Base-by-base conservation (phyloP, 2,888 invertebrate species). In the Tetrapedia diversipes region DNA sequence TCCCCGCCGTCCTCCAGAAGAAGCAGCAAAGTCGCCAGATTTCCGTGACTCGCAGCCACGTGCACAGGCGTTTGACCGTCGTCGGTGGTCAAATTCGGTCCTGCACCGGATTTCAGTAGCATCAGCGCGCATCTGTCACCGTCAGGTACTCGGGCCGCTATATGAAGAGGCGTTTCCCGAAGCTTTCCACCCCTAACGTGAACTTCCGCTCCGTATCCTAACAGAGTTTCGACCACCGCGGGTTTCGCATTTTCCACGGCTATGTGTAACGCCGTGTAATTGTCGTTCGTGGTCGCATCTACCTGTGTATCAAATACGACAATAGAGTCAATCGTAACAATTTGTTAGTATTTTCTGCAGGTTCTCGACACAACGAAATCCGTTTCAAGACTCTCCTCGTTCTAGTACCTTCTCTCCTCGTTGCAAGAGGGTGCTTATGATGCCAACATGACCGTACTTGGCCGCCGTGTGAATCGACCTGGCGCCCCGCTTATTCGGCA, bases 401-500 rank as follows among this genome's bases (percentile, higher is more conserved):
- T 53, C 6, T 4, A 19, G 11, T 78, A 99, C 99, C 92, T 97
- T 97, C 91, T 99, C 99, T 57, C 99, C 99, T 91, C 98, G 98
- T 90, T 97, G 97, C 72, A 99, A 93, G 49, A 99, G 93, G 0
- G 99, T 98, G 92, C 98, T 98, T 89, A 99, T 98, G 89, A 99
- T 99, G 34, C 98, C 98, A 6, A 98, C 98, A 90, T 99, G 99
- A 0, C 99, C 99, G 88, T 98, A 98, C 89, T 97, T 95, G 14
- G 99, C 99, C 0, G 99, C 99, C 0, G 98, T 98, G 92, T 99
- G 99, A 81, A 99, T 97, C 90, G 99, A 98, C 73, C 99, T 94
- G 0, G 99, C 99, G 32, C 99, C 99, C 81, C 94, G 96, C 94
- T 99, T 99, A 92, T 99, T 99, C 77, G 99, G 99, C 99, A 99